These are phyloP conservation scores for Ophion costatus DNA, from an alignment of 2,888 invertebrate species.

Conservation along the genomic window DNA sequence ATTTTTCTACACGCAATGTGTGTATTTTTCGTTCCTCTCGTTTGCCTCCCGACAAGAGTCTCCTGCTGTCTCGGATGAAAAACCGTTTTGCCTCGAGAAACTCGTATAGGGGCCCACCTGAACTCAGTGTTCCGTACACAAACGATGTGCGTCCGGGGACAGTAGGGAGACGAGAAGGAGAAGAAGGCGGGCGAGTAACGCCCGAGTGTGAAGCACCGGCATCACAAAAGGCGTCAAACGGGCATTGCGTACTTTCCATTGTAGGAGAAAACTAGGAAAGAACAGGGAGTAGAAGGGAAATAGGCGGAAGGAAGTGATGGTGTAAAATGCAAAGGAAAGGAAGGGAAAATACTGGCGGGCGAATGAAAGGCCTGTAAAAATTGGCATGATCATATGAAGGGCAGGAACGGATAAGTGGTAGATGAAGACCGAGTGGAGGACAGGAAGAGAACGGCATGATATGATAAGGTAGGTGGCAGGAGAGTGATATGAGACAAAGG, in stretches of 20 bases:
- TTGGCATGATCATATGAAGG: no score
- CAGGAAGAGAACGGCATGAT: no score
- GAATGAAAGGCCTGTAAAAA: no score
- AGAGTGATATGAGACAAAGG: no score
- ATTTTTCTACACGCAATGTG: not conserved
- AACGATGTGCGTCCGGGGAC: slow-evolving; percentile 72
- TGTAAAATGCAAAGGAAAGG: not conserved
- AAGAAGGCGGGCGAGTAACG: slow-evolving; percentile 35
- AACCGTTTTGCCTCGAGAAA: slow-evolving; percentile 34
- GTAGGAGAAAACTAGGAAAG: slow-evolving; percentile 1
- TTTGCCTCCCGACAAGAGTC: not conserved
- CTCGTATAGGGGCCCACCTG: slow-evolving; percentile 37
- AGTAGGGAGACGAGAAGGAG: slow-evolving; percentile 13
- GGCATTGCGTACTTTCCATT: slow-evolving; percentile 25
- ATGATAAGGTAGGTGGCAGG: no score
- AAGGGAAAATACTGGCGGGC: no score
- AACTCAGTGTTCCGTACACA: slow-evolving; percentile 43
- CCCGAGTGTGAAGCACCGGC: slow-evolving; percentile 29
- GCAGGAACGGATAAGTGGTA: no score
- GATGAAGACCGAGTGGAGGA: no score
- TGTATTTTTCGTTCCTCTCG: no score
- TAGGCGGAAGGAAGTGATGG: no score
- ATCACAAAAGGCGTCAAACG: slow-evolving; percentile 27
- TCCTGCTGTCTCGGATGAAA: slow-evolving; percentile 3
- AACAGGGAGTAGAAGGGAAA: slow-evolving; percentile 8